Conservation (phyloP, 2,797 vertebrate species). For the Sparus aurata region DNA sequence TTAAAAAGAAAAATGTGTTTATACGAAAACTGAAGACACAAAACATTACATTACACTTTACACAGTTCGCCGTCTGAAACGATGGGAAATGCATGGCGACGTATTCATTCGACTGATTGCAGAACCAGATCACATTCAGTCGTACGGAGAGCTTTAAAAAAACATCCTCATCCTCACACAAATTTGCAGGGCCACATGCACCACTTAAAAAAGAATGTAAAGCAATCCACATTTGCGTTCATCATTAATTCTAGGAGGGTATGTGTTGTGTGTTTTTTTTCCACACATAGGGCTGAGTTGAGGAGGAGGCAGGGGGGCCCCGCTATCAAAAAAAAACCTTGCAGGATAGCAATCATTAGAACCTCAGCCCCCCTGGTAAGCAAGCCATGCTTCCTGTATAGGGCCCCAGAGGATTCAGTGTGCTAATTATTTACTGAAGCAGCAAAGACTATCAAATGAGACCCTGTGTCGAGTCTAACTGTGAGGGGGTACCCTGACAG, state of each 20-base stretch:
- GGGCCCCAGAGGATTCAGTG: constrained; percentile 75
- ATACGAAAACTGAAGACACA: background rate
- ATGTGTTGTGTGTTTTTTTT: constrained; percentile 30
- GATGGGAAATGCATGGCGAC: constrained; percentile 25
- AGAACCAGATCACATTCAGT: constrained; percentile 8
- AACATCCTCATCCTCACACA: constrained; percentile 15
- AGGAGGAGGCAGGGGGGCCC: constrained; percentile 31
- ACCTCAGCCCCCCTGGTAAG: constrained; percentile 76
- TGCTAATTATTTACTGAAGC: constrained; percentile 89
- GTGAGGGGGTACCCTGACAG: constrained; percentile 79
- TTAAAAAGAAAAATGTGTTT: constrained; percentile 5
- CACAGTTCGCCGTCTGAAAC: constrained; percentile 17
- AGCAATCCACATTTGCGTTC: constrained; percentile 41
- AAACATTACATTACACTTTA: constrained; percentile 1
- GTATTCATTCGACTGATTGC: constrained; percentile 24
- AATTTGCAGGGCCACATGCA: background rate
- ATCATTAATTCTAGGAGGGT: constrained; percentile 33
- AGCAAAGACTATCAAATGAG: constrained; percentile 85
- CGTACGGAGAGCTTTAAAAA: too few relatives aligned
- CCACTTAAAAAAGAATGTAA: constrained; percentile 33
- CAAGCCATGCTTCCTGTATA: constrained; percentile 83
- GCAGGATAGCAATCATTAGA: constrained; percentile 80
- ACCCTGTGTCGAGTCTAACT: constrained; percentile 76
- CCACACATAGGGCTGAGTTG: constrained; percentile 16
- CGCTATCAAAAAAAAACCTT: constrained; percentile 66